phyloP scores from a whole-genome alignment of 2,888 invertebrate species.

The Cordylochernes scorpioides region DNA sequence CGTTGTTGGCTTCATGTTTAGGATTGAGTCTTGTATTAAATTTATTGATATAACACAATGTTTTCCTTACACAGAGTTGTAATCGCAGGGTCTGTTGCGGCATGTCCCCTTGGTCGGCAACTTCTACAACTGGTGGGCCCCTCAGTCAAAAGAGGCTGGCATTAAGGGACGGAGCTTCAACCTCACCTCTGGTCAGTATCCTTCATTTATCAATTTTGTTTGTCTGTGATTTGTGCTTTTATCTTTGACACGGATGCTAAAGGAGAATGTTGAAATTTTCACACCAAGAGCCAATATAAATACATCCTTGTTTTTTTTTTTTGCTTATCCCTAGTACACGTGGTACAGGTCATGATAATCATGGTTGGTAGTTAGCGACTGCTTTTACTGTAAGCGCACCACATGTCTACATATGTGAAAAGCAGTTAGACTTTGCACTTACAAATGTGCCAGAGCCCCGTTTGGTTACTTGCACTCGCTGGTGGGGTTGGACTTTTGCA shows the following conservation, averaged over 20 bases:
- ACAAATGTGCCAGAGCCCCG: too few species aligned
- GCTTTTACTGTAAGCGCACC: too few species aligned
- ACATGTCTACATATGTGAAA: too few species aligned
- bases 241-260: not conserved
- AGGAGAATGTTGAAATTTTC: not conserved
- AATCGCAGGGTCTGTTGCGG: slow-evolving; percentile 43
- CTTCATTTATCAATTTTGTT: not conserved
- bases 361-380: too few species aligned
- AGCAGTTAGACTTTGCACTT: too few species aligned
- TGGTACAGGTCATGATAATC: too few species aligned
- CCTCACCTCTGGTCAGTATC: slow-evolving; percentile 29
- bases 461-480: too few species aligned
- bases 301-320: not conserved
- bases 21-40: not conserved
- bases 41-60: not conserved
- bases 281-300: not conserved
- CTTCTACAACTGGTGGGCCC: slow-evolving; percentile 88
- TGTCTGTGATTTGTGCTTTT: slow-evolving; percentile 1
- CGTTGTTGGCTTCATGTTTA: too few species aligned
- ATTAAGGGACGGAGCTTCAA: slow-evolving; percentile 57
- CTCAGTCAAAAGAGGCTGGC: slow-evolving; percentile 44
- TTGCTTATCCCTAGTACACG: too few species aligned
- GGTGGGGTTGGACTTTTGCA: too few species aligned
- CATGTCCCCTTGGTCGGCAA: slow-evolving; percentile 82
- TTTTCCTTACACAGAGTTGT: not conserved